Conservation (phyloP, 2,888 invertebrate species). For the Ichneumon xanthorius region DNA sequence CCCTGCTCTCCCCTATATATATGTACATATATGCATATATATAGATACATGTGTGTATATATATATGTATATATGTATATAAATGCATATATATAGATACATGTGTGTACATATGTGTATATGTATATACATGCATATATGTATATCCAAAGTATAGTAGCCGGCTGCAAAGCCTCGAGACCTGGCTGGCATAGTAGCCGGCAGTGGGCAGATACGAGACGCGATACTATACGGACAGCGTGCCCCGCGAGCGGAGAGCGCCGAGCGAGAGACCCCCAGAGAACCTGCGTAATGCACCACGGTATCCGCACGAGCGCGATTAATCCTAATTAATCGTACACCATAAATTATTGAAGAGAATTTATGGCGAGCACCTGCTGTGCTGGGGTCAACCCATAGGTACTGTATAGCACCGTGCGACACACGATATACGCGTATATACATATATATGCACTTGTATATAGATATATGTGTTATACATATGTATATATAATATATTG, state of each 20-base stretch:
- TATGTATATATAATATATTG: neutral
- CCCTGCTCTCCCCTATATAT: neutral
- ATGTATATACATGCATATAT: no score
- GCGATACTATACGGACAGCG: conserved; percentile 45
- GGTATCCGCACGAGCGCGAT: conserved; percentile 52
- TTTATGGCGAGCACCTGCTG: conserved; percentile 64
- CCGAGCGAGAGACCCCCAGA: conserved; percentile 30
- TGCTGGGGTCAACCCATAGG: conserved; percentile 56
- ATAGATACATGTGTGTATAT: no score
- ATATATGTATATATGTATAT: no score
- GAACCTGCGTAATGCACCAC: conserved; percentile 54
- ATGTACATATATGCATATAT: neutral
- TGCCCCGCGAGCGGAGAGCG: neutral
- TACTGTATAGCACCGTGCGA: conserved; percentile 22
- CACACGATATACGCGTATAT: neutral
- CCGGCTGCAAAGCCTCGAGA: conserved; percentile 25
- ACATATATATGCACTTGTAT: neutral
- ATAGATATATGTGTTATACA: neutral
- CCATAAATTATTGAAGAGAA: conserved; percentile 65
- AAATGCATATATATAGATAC: no score
- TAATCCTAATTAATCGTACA: conserved; percentile 66
- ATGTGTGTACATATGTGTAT: no score
- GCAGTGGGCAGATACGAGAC: conserved; percentile 25
- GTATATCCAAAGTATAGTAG: conserved; percentile 26
- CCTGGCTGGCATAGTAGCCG: conserved; percentile 30